A percentile compares a stretch with the other conserved stretches of the same genome.
These are phyloP conservation scores for Epinephelus fuscoguttatus DNA, from an alignment of 2,113 vertebrate genomes.

Conservation along the genomic window DNA sequence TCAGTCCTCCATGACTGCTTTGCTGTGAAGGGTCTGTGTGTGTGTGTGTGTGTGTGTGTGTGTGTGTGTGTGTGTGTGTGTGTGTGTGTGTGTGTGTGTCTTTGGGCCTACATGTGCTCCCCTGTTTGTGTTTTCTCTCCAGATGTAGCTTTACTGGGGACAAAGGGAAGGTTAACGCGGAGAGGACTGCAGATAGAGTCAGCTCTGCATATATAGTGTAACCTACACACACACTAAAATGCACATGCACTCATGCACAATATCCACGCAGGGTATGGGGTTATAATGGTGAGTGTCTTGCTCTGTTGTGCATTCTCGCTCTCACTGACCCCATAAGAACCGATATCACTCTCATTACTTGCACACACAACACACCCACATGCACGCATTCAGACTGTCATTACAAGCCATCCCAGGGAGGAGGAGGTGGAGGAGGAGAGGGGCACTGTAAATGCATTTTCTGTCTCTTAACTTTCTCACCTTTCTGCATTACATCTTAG, in stretches of 20 bases:
- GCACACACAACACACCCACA: constrained; percentile 44
- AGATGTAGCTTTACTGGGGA: constrained; percentile 28
- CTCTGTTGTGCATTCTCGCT: constrained; percentile 35
- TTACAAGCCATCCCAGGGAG: constrained; percentile 55
- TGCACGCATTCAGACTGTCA: constrained; percentile 58
- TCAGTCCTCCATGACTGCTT: constrained; percentile 17
- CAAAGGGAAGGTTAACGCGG: constrained; percentile 57
- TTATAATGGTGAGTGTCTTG: constrained; percentile 41
- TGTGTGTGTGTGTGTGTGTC: background rate
- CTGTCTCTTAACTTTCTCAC: constrained; percentile 77
- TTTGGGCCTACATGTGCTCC: constrained; percentile 3
- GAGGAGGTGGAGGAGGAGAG: constrained; percentile 43
- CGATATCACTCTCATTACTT: constrained; percentile 65
- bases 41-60: background rate
- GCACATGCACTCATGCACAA: constrained; percentile 7
- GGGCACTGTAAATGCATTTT: constrained; percentile 71
- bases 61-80: background rate
- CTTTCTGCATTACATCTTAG: constrained; percentile 70
- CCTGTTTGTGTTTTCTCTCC: constrained; percentile 31
- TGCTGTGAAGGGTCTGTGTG: background rate
- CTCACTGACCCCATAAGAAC: constrained; percentile 58
- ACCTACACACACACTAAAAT: constrained; percentile 29
- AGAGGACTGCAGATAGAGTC: constrained; percentile 35
- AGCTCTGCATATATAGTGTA: constrained; percentile 45
- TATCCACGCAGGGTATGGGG: constrained; percentile 2